Conservation (phyloP, 1,140 invertebrate species). For the Acromyrmex heyeri region DNA sequence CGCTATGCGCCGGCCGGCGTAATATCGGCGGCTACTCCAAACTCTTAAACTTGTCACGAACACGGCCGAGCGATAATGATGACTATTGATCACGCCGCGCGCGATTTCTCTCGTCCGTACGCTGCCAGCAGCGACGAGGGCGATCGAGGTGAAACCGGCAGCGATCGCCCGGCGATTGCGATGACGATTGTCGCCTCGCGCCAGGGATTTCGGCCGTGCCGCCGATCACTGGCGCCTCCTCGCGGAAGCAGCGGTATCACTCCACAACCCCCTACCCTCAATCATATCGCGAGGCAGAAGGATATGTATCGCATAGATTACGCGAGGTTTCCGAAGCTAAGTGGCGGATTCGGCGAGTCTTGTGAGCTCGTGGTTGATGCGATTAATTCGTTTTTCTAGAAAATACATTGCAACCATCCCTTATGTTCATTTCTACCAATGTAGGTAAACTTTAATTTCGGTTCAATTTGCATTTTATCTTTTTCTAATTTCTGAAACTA, state of each 20-base stretch:
- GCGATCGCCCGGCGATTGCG: constrained; percentile 64
- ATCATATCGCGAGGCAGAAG: not conserved
- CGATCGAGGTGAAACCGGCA: constrained; percentile 71
- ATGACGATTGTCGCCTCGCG: constrained; percentile 61
- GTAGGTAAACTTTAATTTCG: no score
- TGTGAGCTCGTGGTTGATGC: not conserved
- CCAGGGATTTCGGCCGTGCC: constrained; percentile 61
- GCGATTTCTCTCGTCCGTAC: constrained; percentile 73
- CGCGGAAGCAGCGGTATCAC: constrained; percentile 47
- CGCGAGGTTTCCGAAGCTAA: not conserved
- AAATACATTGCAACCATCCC: no score
- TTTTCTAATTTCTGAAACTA: no score
- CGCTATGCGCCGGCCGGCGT: constrained; percentile 5
- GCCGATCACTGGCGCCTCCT: constrained; percentile 61
- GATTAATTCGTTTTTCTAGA: no score
- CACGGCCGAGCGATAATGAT: not conserved
- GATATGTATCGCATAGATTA: not conserved
- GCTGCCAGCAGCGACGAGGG: constrained; percentile 80
- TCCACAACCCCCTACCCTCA: constrained; percentile 14
- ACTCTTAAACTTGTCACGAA: not conserved
- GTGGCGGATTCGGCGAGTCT: not conserved
- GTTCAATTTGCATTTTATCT: no score
- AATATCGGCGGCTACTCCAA: not conserved
- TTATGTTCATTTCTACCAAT: no score
- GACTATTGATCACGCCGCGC: not conserved